Evolutionary conservation across 2,113 vertebrate genomes (phyloP), one percentile per base, ranked within the genome.

Genomic region (Nanger granti): DNA sequence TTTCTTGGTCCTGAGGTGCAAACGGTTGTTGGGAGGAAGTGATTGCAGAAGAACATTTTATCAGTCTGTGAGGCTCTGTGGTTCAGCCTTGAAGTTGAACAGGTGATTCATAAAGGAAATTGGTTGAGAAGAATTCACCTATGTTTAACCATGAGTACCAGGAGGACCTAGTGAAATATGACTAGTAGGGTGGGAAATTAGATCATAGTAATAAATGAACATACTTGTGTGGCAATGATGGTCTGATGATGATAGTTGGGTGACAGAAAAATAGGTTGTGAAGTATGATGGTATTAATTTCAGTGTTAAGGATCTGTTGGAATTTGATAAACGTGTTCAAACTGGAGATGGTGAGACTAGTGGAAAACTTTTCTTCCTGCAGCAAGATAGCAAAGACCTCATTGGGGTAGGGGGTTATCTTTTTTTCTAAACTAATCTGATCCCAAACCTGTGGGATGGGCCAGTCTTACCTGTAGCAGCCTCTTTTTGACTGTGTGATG

Each of bases 271-370:
- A 86, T 87, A 90, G 11, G 3, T 88, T 91, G 26, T 64, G 26
- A 92, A 29, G 7, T 90, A 37, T 69, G 11, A 37, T 92, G 49
- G 31, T 34, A 47, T 91, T 92, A 76, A 57, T 95, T 59, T 89
- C 92, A 44, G 94, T 97, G 92, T 92, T 87, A 89, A 83, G 90
- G 55, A 52, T 87, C 24, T 93, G 31, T 94, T 98, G 44, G 49
- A 57, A 6, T 52, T 91, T 5, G 29, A 41, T 31, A 82, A 87
- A 94, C 66, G 2, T 41, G 3, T 93, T 91, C 18, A 93, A 76
- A 82, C 29, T 94, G 34, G 52, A 83, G 47, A 87, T 76, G 57
- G 15, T 94, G 37, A 52, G 28, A 3, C 41, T 92, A 22, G 34
- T 94, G 17, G 82, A 52, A 89, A 87, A 91, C 6, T 29, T 93